phyloP scores from a whole-genome alignment of 2,113 vertebrate genomes.

The Bostrychus sinensis region DNA sequence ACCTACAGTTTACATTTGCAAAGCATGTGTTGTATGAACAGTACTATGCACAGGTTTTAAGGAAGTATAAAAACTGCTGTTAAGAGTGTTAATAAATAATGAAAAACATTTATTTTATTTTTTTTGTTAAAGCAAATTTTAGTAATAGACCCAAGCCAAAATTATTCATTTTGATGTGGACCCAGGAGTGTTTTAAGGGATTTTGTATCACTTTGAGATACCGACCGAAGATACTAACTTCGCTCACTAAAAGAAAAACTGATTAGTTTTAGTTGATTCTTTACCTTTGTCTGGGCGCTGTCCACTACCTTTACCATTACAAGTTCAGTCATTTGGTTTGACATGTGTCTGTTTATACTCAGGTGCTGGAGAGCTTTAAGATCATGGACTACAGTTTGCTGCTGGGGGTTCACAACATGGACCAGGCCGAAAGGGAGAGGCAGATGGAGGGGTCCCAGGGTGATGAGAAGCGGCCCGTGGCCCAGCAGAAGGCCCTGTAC shows the following conservation, averaged over 20 bases:
- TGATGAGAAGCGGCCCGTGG: conserved; percentile 92
- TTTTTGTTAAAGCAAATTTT: too few relatives aligned
- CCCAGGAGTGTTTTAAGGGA: too few relatives aligned
- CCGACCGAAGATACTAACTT: too few relatives aligned
- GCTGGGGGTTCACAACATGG: conserved; percentile 96
- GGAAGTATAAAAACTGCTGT: too few relatives aligned
- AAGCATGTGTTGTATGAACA: neutral
- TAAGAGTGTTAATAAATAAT: too few relatives aligned
- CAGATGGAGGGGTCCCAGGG: conserved; percentile 88
- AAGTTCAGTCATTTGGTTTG: conserved; percentile 2
- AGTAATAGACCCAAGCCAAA: too few relatives aligned
- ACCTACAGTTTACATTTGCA: conserved; percentile 22
- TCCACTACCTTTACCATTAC: neutral
- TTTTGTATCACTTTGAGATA: too few relatives aligned
- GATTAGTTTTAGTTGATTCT: too few relatives aligned
- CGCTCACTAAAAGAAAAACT: too few relatives aligned
- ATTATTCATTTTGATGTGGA: too few relatives aligned
- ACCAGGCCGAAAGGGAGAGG: conserved; percentile 91
- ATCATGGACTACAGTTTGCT: conserved; percentile 99
- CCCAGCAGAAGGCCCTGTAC: conserved; percentile 98
- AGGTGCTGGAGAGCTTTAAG: conserved; percentile 99
- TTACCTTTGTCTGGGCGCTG: too few relatives aligned
- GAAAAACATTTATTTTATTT: too few relatives aligned
- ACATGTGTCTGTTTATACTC: conserved; percentile 3
- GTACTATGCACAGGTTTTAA: neutral